Evolutionary conservation across 2,113 vertebrate species (phyloP).

Genomic region (Phoxinus phoxinus): DNA sequence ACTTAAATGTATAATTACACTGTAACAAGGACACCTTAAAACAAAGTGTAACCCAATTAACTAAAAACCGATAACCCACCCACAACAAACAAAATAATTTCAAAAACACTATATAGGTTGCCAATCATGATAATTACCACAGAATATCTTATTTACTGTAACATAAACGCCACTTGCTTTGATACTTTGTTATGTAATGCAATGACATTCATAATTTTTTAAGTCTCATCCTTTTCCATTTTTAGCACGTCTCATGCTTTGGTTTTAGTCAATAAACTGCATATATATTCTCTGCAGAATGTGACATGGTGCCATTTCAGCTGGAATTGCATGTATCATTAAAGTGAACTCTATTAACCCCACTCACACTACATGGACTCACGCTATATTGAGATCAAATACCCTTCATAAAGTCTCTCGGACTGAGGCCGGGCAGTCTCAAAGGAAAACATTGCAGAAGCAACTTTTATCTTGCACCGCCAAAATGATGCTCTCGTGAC

Average conservation of each 20-base stretch:
- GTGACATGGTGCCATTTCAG: slow-evolving; percentile 22
- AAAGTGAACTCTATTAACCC: slow-evolving; percentile 42
- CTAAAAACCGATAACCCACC: background rate
- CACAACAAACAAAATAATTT: background rate
- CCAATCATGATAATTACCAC: background rate
- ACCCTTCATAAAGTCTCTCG: background rate
- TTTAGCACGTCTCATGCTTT: slow-evolving; percentile 2
- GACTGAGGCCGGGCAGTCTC: too few relatives aligned
- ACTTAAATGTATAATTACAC: too few relatives aligned
- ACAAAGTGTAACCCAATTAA: background rate
- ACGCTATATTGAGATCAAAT: slow-evolving; percentile 30
- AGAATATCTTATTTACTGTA: background rate
- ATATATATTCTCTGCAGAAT: slow-evolving; percentile 4
- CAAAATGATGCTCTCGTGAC: background rate
- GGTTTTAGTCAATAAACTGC: background rate
- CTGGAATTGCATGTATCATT: slow-evolving; percentile 34
- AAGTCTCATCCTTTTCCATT: background rate
- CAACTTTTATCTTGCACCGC: background rate
- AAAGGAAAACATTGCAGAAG: background rate
- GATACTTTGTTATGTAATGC: background rate
- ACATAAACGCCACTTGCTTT: background rate
- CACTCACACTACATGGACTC: background rate
- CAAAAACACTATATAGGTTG: background rate
- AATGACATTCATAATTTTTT: background rate
- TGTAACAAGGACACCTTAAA: too few relatives aligned